Conservation (phyloP, 2,888 invertebrate genomes). For the Linnaemya tessellans region DNA sequence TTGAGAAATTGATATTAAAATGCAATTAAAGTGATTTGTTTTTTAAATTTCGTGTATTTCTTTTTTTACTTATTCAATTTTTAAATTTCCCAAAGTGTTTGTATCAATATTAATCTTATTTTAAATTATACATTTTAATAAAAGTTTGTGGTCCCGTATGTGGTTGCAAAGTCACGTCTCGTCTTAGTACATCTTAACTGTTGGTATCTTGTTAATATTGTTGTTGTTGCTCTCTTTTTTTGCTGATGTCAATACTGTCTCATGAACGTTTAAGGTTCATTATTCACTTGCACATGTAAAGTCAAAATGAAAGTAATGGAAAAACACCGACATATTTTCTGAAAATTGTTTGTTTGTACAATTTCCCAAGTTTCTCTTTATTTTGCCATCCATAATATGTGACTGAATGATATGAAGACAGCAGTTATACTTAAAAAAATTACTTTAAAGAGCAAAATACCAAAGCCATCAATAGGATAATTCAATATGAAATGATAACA, state of each 20-base stretch:
- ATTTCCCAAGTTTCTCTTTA: not conserved
- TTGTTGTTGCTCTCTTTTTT: not conserved
- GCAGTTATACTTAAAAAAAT: not conserved
- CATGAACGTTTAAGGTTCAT: conserved; percentile 54
- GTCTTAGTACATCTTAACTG: conserved; percentile 8
- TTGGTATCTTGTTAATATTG: not conserved
- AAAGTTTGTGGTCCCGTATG: conserved; percentile 39
- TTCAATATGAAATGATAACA: no score
- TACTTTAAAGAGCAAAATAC: no score
- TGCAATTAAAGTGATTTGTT: not conserved
- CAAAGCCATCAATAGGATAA: no score
- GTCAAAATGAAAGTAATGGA: not conserved
- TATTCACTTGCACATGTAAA: conserved; percentile 47
- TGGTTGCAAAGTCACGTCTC: conserved; percentile 64
- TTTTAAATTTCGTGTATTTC: not conserved
- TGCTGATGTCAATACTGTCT: conserved; percentile 27
- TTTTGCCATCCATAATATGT: not conserved
- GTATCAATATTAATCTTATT: not conserved
- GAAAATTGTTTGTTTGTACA: not conserved
- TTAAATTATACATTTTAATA: conserved; percentile 21
- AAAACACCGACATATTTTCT: not conserved
- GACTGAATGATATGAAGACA: not conserved
- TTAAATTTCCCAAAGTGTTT: conserved; percentile 4
- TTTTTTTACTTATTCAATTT: not conserved
- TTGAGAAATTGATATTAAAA: not conserved